Evolutionary conservation across 2,113 vertebrate genomes (phyloP), one percentile per base, ranked within the genome.

Genomic region (Triplophysa siluroides): DNA sequence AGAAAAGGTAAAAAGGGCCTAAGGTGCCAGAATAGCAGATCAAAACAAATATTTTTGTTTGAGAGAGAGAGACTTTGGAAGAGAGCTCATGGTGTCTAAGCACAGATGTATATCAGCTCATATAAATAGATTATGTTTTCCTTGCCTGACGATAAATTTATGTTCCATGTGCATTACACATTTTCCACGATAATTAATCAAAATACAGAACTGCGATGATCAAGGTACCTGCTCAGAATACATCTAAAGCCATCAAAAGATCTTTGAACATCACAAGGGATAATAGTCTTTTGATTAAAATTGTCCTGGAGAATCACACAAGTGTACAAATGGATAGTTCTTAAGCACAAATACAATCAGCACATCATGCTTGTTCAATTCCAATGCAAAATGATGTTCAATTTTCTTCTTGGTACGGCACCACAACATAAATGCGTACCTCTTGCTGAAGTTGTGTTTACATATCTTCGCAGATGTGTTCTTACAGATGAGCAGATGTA

Each of bases 261-360:
- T 70, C 76, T 84, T 78, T 81, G 70, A 84, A 76, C 79, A 75
- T 84, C 83, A 81, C 65, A 82, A 8, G 65, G 47, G 74, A 74
- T 13, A 19, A 29, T 56, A 21, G 29, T 33, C 62, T 29, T 76
- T 77, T 77, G 26, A 77, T 77, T 52, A n/a, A 18, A 64, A 29
- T 33, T 67, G 56, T 61, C 77, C 19, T 73, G 24, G 64, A 60
- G 3, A 78, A 78, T 64, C 62, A 50, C 78, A 52, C 45, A 18
- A n/a, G n/a, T n/a, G n/a, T 18, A n/a, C 21, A 66, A 18, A 65
- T 3, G 26, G 10, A 74, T 68, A 8, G 66, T 64, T 24, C 78
- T 58, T 79, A 64, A 45, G 47, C 18, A 50, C 6, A 50, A 63
- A 23, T 41, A 61, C 26, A 26, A n/a, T 43, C 26, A 45, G 38